These are phyloP conservation scores for Sebastes oblongus DNA, from an alignment of 2,797 vertebrate species.

Conservation along the genomic window DNA sequence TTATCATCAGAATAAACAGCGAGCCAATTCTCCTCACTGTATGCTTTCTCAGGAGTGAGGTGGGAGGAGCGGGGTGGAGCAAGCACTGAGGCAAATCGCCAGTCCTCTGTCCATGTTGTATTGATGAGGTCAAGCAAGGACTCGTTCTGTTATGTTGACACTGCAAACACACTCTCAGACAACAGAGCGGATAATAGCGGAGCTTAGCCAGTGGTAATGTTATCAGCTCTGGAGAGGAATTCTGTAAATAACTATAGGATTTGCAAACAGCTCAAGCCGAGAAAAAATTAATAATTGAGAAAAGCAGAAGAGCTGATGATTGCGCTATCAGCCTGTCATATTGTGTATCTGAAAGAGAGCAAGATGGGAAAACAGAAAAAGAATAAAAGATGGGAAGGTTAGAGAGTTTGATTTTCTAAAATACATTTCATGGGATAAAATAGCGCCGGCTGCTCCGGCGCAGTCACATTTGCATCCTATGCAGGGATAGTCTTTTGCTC, in stretches of 20 bases:
- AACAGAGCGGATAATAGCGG: slow-evolving; percentile 46
- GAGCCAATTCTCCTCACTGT: slow-evolving; percentile 20
- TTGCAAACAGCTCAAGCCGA: slow-evolving; percentile 26
- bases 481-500: neutral
- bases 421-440: slow-evolving; percentile 14
- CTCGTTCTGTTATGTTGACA: slow-evolving; percentile 60
- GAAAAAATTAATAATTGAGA: slow-evolving; percentile 36
- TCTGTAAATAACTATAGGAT: slow-evolving; percentile 50
- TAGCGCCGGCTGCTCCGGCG: neutral
- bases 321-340: slow-evolving; percentile 14
- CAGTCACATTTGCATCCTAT: slow-evolving; percentile 6
- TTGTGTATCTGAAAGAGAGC: neutral
- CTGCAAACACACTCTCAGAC: slow-evolving; percentile 49
- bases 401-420: slow-evolving; percentile 6
- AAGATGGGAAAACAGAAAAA: neutral
- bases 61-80: neutral
- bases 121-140: slow-evolving; percentile 67
- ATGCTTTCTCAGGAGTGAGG: slow-evolving; percentile 16
- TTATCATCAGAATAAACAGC: slow-evolving; percentile 46
- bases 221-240: slow-evolving; percentile 38
- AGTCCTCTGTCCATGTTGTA: slow-evolving; percentile 26
- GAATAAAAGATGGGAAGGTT: slow-evolving; percentile 1
- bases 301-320: slow-evolving; percentile 18
- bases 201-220: slow-evolving; percentile 43
- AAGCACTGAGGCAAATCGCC: neutral